Conservation (phyloP, 1,140 invertebrate species). For the Caenorhabditis remanei region DNA sequence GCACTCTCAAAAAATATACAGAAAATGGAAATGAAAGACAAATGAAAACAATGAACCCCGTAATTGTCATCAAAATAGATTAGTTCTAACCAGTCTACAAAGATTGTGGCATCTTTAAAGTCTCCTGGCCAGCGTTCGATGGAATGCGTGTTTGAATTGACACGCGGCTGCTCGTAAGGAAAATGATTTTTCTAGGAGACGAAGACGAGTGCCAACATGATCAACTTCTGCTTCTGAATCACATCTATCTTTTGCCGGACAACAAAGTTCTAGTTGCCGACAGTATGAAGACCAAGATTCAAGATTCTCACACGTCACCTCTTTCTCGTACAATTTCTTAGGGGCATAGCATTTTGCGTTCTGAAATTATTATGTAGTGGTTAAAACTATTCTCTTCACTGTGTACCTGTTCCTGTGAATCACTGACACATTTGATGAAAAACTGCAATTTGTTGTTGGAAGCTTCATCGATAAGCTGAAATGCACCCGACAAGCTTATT, state of each 20-base stretch:
- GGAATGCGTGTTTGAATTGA: constrained; percentile 26
- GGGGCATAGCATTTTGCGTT: constrained; percentile 21
- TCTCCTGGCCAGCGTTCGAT: constrained; percentile 23
- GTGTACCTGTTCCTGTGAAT: constrained; percentile 21
- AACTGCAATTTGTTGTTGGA: constrained; percentile 47
- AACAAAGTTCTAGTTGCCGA: constrained; percentile 20
- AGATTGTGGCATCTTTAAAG: not conserved
- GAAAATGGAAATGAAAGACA: constrained; percentile 31
- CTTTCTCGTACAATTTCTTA: not conserved
- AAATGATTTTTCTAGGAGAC: constrained; percentile 45
- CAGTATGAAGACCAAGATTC: constrained; percentile 33
- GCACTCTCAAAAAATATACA: constrained; percentile 43
- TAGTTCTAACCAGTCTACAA: constrained; percentile 50
- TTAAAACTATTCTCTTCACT: not conserved
- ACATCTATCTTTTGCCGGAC: constrained; percentile 34
- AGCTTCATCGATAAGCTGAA: constrained; percentile 34
- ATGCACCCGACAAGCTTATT: not conserved
- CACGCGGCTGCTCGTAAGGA: constrained; percentile 26
- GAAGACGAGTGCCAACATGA: constrained; percentile 25
- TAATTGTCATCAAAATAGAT: constrained; percentile 33
- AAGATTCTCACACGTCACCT: constrained; percentile 39
- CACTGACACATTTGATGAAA: constrained; percentile 14
- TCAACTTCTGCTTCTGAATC: constrained; percentile 36
- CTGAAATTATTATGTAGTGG: not conserved
- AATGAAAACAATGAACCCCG: constrained; percentile 19